Percentiles rank a stretch among this genome's conserved stretches.
These are phyloP conservation scores for Achlya flavicornis DNA, from an alignment of 2,888 invertebrate genomes.

Conservation along the genomic window DNA sequence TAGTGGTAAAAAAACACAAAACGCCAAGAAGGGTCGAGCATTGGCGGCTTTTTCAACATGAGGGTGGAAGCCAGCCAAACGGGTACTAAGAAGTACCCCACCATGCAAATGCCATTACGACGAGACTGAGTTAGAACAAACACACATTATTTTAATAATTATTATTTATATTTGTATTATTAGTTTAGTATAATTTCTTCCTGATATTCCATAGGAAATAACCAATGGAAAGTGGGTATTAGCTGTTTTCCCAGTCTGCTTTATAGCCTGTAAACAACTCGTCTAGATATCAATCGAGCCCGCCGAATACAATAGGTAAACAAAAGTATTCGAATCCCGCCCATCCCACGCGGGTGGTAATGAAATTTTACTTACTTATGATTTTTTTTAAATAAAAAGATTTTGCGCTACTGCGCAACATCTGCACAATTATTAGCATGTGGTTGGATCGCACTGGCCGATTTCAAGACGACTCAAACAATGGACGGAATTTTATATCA, in stretches of 20 bases:
- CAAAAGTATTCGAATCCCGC: constrained; percentile 1
- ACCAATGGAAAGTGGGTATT: not conserved
- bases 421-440: constrained; percentile 1
- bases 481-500: not conserved
- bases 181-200: not conserved
- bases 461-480: not conserved
- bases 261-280: not conserved
- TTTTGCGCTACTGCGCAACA: not conserved
- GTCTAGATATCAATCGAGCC: not conserved
- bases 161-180: not conserved
- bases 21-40: no score
- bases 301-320: not conserved
- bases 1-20: no score
- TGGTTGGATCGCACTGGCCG: not conserved
- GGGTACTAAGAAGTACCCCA: no score
- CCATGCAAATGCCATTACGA: no score
- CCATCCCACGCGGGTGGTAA: not conserved
- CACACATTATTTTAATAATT: no score
- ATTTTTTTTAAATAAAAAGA: not conserved
- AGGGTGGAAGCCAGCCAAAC: no score
- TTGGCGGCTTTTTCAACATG: no score
- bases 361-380: not conserved
- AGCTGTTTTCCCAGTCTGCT: not conserved
- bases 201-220: not conserved
- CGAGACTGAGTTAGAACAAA: not conserved